phyloP scores from a whole-genome alignment of 2,113 vertebrate species.

The Zapornia atra region DNA sequence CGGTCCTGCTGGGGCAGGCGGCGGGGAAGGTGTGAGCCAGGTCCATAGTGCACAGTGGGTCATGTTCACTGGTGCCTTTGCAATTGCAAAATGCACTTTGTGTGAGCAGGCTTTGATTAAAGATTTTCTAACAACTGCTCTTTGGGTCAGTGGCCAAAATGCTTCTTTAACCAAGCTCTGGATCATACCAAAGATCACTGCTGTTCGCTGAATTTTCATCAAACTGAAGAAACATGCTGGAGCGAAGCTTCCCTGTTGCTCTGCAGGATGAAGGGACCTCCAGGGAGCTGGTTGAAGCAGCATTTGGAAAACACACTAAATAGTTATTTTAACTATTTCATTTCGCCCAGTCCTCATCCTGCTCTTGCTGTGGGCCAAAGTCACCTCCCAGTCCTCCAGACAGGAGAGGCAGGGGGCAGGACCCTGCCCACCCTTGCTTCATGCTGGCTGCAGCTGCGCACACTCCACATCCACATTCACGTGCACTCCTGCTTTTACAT shows the following conservation, averaged over 20 bases:
- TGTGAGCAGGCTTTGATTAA: neutral
- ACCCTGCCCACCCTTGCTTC: neutral
- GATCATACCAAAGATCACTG: too few species aligned
- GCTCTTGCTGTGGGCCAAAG: neutral
- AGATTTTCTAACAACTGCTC: neutral
- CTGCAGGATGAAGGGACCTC: neutral
- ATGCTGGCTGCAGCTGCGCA: neutral
- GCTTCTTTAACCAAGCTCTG: neutral
- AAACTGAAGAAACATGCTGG: neutral
- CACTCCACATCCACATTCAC: fast-evolving
- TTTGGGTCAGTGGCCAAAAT: neutral
- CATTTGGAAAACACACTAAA: neutral
- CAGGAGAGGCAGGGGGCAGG: fast-evolving
- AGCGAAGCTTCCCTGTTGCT: neutral
- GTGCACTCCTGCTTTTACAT: fast-evolving
- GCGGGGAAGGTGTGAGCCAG: neutral
- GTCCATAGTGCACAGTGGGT: neutral
- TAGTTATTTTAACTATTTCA: neutral
- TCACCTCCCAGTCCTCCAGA: neutral
- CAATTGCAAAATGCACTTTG: neutral
- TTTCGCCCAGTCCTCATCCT: neutral
- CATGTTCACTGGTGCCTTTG: fast-evolving
- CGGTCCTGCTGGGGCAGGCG: fast-evolving
- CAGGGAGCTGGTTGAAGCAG: neutral
- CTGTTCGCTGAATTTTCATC: too few species aligned